Percentiles rank a stretch among this genome's conserved stretches.
Conservation (phyloP, 2,113 vertebrate genomes). For the Piaya cayana region DNA sequence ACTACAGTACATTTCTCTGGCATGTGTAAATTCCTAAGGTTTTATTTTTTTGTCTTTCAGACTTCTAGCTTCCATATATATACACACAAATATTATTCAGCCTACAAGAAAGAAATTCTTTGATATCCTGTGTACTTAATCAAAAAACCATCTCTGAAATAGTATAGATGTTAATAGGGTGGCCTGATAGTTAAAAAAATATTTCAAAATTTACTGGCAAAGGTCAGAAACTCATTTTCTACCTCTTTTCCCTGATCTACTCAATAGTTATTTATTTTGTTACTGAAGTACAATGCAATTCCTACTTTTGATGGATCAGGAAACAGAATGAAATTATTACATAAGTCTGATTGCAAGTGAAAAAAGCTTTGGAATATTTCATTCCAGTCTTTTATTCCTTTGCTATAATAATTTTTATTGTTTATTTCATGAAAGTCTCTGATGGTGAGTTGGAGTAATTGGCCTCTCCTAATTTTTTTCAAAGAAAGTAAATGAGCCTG, state of each 20-base stretch:
- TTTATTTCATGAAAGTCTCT: not conserved
- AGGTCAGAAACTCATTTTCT: not conserved
- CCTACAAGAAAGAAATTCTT: not conserved
- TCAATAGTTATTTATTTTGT: not conserved
- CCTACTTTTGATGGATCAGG: not conserved
- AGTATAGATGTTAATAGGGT: not conserved
- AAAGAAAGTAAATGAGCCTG: not conserved
- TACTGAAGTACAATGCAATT: not conserved
- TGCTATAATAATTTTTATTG: not conserved
- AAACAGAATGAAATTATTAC: not conserved
- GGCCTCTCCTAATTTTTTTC: not conserved
- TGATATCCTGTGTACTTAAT: not conserved
- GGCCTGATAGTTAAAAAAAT: not conserved
- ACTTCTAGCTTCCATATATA: not conserved
- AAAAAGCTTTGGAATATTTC: not conserved
- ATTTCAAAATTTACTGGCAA: not conserved
- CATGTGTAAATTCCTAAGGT: not conserved
- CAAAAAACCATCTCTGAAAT: not conserved
- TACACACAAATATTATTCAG: not conserved
- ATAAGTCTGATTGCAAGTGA: not conserved
- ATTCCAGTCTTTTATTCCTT: not conserved
- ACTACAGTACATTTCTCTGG: not conserved
- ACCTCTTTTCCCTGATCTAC: accelerated
- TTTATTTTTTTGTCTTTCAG: too few species aligned
- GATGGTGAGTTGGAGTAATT: not conserved